Evolutionary conservation across 2,797 vertebrate species (phyloP).

Genomic region (Holocentrus rufus): DNA sequence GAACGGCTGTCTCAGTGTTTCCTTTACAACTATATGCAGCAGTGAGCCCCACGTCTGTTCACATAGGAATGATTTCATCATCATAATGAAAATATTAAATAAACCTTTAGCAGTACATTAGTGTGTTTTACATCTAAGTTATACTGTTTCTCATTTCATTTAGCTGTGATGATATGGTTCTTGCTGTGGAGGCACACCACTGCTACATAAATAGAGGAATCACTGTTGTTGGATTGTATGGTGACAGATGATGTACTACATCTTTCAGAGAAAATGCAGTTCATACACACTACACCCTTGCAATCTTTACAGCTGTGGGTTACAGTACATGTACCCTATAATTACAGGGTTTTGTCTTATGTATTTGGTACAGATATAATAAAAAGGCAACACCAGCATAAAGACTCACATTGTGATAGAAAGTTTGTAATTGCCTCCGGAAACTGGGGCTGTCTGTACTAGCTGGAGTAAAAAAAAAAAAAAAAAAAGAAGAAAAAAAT

Average conservation of each 20-base stretch:
- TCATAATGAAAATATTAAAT: background rate
- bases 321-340: background rate
- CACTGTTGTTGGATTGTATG: background rate
- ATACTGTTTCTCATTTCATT: background rate
- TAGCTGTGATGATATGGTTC: background rate
- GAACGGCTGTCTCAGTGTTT: conserved; percentile 12
- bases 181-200: background rate
- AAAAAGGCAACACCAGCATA: conserved; percentile 32
- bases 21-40: conserved; percentile 22
- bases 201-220: conserved; percentile 12
- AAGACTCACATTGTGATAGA: conserved; percentile 12
- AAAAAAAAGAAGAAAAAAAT: no score
- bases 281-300: conserved; percentile 13
- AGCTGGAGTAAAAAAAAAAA: no score
- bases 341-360: background rate
- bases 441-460: no score
- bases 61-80: background rate
- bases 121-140: background rate
- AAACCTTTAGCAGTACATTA: background rate
- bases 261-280: background rate
- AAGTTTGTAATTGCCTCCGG: background rate
- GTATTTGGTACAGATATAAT: background rate
- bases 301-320: background rate
- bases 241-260: background rate
- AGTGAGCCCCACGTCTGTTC: background rate